Evolutionary conservation across 2,113 vertebrate genomes (phyloP).

Genomic region (Channa argus): DNA sequence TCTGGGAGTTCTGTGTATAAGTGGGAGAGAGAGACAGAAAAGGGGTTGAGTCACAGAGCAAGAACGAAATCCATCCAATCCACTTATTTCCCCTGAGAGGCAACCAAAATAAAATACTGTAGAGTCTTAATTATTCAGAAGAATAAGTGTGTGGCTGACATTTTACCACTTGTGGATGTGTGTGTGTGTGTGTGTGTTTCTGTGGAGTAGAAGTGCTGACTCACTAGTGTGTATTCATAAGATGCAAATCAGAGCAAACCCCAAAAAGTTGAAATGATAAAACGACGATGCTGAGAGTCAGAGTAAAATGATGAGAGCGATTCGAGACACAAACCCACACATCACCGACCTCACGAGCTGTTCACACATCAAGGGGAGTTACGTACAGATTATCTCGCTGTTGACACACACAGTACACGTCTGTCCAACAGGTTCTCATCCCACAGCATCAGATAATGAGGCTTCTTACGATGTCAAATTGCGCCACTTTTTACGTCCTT

Average conservation of each 20-base stretch:
- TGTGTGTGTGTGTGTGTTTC: conserved; percentile 5
- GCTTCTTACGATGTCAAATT: too few species aligned
- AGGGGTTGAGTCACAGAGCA: neutral
- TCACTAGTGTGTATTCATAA: conserved; percentile 36
- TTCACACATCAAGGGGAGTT: too few species aligned
- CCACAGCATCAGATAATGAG: too few species aligned
- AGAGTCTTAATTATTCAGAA: conserved; percentile 54
- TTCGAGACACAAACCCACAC: too few species aligned
- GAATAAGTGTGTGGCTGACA: conserved; percentile 12
- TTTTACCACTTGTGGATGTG: neutral
- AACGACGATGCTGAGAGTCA: too few species aligned
- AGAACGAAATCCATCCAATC: conserved; percentile 6
- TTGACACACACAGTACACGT: too few species aligned
- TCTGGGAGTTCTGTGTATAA: neutral
- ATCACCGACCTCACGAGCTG: too few species aligned
- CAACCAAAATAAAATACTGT: conserved; percentile 32
- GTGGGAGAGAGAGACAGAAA: neutral
- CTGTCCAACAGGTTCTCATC: too few species aligned
- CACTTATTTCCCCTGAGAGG: conserved; percentile 48
- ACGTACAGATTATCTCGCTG: too few species aligned
- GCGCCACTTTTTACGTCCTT: too few species aligned
- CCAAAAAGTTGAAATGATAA: conserved; percentile 4
- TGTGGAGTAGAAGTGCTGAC: conserved; percentile 35
- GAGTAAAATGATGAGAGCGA: too few species aligned
- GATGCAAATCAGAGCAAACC: conserved; percentile 34